Percentiles rank a stretch among this genome's conserved stretches.
Conservation (phyloP, 2,113 vertebrate species). For the Pimephales promelas region DNA sequence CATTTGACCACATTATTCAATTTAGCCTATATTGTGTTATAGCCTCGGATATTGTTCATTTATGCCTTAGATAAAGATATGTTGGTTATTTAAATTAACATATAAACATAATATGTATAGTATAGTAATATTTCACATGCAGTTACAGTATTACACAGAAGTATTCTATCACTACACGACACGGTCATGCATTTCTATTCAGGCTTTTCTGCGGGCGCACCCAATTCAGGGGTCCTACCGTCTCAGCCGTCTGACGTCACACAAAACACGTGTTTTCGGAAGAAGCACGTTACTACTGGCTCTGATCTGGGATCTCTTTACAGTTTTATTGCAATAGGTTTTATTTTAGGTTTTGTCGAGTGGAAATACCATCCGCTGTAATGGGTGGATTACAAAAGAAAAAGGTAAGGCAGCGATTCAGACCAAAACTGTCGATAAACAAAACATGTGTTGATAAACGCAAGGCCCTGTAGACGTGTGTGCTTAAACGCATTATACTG, state of each 20-base stretch:
- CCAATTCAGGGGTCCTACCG: constrained; percentile 28
- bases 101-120: not conserved
- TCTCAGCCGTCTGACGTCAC: constrained; percentile 43
- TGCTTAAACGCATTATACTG: not conserved
- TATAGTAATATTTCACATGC: not conserved
- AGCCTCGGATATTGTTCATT: no score
- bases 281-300: not conserved
- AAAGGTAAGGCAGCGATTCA: constrained; percentile 68
- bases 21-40: no score
- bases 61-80: not conserved
- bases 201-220: constrained; percentile 36
- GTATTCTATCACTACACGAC: not conserved
- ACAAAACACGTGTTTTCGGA: constrained; percentile 66
- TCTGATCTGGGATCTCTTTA: not conserved
- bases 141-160: no score
- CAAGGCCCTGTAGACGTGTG: not conserved
- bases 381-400: constrained; percentile 82
- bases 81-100: not conserved
- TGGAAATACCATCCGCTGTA: not conserved
- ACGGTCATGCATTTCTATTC: constrained; percentile 22
- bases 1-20: not conserved
- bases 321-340: not conserved
- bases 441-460: not conserved
- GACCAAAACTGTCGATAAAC: not conserved
- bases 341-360: not conserved